Base-by-base conservation (phyloP, 2,113 vertebrate genomes). In the Hemichromis elongatus region DNA sequence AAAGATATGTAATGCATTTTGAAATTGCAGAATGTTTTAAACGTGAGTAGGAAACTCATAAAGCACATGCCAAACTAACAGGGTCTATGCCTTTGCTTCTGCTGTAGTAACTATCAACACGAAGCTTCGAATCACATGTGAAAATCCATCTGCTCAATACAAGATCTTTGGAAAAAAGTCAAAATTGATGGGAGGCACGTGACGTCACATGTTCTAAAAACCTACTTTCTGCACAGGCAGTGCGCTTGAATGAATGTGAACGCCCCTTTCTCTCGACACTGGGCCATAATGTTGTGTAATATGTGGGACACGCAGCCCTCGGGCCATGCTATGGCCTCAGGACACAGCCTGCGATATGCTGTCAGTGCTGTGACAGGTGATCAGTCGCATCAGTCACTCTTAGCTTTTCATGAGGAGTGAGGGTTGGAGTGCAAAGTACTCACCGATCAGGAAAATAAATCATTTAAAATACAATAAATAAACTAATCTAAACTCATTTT, bases 161-260 rank as follows among this genome's bases (percentile, higher is more conserved):
- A 77, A 33, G 14, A 81, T 19, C 86, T 82, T 55, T 0, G 8
- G 14, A 9, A 19, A 26, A 53, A 73, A 84, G 80, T 54, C 37
- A 10, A 79, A 81, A 54, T 30, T 1, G 21, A 84, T 42, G 2
- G 2, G 19, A 82, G 77, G 81, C 35, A 4, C 3, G 35, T 88
- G 70, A 85, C 24, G 53, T 88, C 88, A 91, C 1, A 37, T 92
- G 93, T 28, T 79, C 91, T 86, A 88, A 89, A 93, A 93, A 94
- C 93, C 93, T 80, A 92, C 79, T 94, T 94, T 89, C 86, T 4
- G 21, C 82, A 61, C 16, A 40, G 21, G 37, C n/a, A 24, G 56
- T 4, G 19, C 30, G 59, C 77, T 19, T 73, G 55, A 40, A 61
- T 50, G 68, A 28, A 55, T 61, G 56, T 30, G 59, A 68, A 66